Conservation (phyloP, 2,113 vertebrate species). For the Oreochromis aureus region DNA sequence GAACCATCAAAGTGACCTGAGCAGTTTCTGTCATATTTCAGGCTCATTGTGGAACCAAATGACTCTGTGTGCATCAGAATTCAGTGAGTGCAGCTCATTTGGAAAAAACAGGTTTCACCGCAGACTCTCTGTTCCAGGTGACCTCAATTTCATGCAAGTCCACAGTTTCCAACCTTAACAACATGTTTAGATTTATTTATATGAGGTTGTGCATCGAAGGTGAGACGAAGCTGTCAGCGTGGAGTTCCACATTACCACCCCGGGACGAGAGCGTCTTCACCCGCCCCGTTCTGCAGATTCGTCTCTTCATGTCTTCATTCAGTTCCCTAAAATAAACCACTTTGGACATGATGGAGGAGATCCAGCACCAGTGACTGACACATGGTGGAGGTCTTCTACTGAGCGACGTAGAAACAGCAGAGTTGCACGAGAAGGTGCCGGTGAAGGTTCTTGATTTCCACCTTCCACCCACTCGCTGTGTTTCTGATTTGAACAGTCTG, state of each 20-base stretch:
- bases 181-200: neutral
- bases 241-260: neutral
- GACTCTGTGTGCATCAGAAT: neutral
- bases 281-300: neutral
- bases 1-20: neutral
- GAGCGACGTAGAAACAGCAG: neutral
- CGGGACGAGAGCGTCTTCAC: neutral
- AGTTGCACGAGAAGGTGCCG: neutral
- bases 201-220: accelerated
- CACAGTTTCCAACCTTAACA: accelerated
- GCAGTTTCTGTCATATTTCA: neutral
- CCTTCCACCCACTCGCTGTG: accelerated
- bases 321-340: neutral
- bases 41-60: accelerated
- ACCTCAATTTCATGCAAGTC: neutral
- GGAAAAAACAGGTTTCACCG: neutral
- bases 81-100: neutral
- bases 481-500: neutral
- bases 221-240: neutral
- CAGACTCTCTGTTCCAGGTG: neutral
- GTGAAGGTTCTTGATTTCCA: neutral
- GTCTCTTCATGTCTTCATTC: neutral
- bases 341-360: neutral
- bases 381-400: accelerated
- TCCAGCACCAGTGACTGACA: neutral